Evolutionary conservation across 2,888 invertebrate species (phyloP).

Genomic region (Oscheius sp.): DNA sequence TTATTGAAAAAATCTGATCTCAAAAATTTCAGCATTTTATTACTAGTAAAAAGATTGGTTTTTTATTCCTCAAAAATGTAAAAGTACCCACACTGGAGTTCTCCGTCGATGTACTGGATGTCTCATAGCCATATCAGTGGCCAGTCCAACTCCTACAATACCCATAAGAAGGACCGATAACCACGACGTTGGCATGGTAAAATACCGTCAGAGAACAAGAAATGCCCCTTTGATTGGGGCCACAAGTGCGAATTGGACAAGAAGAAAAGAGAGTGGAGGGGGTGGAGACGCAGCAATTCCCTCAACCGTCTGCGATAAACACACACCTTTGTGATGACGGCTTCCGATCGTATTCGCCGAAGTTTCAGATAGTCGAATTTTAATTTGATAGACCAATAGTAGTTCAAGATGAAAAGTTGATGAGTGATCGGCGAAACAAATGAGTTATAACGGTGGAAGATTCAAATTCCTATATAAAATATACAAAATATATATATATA

Average conservation of each 20-base stretch:
- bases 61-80: too few species aligned
- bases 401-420: too few species aligned
- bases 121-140: not conserved
- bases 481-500: not conserved
- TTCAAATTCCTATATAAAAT: not conserved
- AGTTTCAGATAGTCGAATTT: too few species aligned
- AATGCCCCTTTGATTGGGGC: not conserved
- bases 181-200: too few species aligned
- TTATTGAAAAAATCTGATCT: too few species aligned
- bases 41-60: too few species aligned
- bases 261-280: not conserved
- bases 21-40: too few species aligned
- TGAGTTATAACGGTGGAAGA: not conserved
- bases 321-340: too few species aligned
- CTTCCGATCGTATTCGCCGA: not conserved
- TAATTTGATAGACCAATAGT: too few species aligned
- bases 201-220: not conserved
- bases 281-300: not conserved
- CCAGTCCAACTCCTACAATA: not conserved
- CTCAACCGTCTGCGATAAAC: too few species aligned
- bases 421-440: too few species aligned
- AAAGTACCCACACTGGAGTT: conserved; percentile 5
- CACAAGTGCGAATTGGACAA: too few species aligned
- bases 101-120: conserved; percentile 9
- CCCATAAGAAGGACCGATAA: not conserved